Percentiles rank a stretch among this genome's conserved stretches.
Evolutionary conservation across 2,797 vertebrate genomes (phyloP).

Genomic region (Phoxinus dragarum): DNA sequence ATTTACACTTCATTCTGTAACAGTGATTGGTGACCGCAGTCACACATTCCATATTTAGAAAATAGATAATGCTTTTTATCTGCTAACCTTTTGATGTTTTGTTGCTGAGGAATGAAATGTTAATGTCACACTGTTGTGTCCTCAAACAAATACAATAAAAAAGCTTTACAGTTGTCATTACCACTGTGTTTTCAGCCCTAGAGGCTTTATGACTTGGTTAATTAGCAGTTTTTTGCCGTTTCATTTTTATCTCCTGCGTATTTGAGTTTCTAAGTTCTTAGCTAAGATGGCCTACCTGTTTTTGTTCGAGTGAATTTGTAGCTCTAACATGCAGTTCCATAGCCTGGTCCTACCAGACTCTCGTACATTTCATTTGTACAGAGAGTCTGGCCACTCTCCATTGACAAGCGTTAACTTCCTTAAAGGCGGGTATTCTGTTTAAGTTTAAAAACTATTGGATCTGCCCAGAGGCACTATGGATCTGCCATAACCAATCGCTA

Average conservation of each 20-base stretch:
- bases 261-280: not conserved
- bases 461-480: too few relatives aligned
- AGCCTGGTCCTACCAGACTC: too few relatives aligned
- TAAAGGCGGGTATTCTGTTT: too few relatives aligned
- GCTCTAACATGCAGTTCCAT: not conserved
- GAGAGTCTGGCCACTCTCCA: too few relatives aligned
- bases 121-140: not conserved
- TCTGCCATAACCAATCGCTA: too few relatives aligned
- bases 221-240: not conserved
- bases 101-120: not conserved
- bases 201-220: not conserved
- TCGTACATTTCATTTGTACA: too few relatives aligned
- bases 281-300: not conserved
- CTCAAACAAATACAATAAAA: not conserved
- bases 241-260: not conserved
- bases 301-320: not conserved
- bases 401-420: too few relatives aligned
- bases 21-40: not conserved
- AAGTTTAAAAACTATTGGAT: too few relatives aligned
- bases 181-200: not conserved
- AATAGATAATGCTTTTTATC: slow-evolving; percentile 1
- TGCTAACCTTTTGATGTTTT: not conserved
- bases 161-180: not conserved
- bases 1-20: not conserved
- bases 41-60: not conserved